Conservation (phyloP, 2,888 invertebrate genomes). For the Lasiommata megera region DNA sequence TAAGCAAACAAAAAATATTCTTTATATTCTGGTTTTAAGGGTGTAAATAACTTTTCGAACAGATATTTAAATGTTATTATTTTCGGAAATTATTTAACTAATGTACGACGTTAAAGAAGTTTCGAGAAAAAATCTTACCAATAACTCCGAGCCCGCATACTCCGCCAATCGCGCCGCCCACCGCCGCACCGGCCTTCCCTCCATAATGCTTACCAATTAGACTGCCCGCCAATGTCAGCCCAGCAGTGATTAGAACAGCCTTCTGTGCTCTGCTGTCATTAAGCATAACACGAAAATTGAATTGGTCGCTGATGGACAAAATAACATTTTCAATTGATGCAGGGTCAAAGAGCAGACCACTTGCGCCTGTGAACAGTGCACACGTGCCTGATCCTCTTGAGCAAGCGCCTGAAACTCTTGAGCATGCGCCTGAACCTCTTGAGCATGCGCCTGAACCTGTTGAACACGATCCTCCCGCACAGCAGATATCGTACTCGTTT, state of each 20-base stretch:
- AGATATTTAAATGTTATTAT: too few relatives aligned
- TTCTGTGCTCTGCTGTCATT: constrained; percentile 46
- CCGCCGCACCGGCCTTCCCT: constrained; percentile 62
- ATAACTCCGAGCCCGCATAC: constrained; percentile 65
- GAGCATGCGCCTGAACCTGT: background rate
- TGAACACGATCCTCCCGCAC: constrained; percentile 33
- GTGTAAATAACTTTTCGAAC: too few relatives aligned
- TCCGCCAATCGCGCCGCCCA: constrained; percentile 67
- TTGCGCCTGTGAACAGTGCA: constrained; percentile 7
- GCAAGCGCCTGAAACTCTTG: background rate
- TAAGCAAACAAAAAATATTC: too few relatives aligned
- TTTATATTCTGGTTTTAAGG: too few relatives aligned
- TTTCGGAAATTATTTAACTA: too few relatives aligned
- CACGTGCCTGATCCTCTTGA: background rate
- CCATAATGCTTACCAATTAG: constrained; percentile 67
- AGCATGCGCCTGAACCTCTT: constrained; percentile 26
- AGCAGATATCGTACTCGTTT: constrained; percentile 47
- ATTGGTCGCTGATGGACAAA: constrained; percentile 57
- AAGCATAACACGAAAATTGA: constrained; percentile 61
- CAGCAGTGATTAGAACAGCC: constrained; percentile 58
- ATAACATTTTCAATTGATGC: constrained; percentile 58
- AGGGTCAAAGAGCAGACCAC: constrained; percentile 56
- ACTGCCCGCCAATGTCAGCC: constrained; percentile 61
- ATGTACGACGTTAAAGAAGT: too few relatives aligned
- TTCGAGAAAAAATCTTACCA: constrained; percentile 51